A percentile compares a stretch with the other conserved stretches of the same genome.
phyloP scores from a whole-genome alignment of 2,888 invertebrate genomes.

The Peribatodes rhomboidaria region DNA sequence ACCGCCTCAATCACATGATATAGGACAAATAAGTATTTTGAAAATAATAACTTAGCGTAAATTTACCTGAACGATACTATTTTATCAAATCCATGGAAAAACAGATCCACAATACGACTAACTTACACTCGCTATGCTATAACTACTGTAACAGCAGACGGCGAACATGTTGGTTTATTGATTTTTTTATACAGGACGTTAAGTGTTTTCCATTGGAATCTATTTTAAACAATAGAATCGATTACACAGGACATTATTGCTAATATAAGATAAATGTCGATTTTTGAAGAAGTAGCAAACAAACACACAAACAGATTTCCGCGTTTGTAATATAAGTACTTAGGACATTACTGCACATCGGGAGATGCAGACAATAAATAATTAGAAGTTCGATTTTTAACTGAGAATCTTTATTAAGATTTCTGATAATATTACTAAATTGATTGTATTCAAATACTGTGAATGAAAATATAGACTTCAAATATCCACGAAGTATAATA shows the following conservation, averaged over 20 bases:
- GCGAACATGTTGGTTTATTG: slow-evolving; percentile 17
- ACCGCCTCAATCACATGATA: not conserved
- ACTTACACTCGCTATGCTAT: slow-evolving; percentile 19
- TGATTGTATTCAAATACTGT: too few relatives aligned
- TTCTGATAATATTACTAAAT: too few relatives aligned
- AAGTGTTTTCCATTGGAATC: not conserved
- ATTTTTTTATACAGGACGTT: slow-evolving; percentile 29
- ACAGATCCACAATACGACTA: not conserved
- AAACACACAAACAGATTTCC: too few relatives aligned
- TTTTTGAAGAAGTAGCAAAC: too few relatives aligned
- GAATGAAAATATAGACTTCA: too few relatives aligned
- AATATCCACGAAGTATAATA: too few relatives aligned
- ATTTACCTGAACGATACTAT: slow-evolving; percentile 18
- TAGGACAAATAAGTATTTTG: not conserved
- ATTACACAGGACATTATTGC: not conserved
- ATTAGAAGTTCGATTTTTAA: too few relatives aligned
- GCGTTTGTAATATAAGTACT: too few relatives aligned
- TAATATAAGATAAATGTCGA: too few relatives aligned
- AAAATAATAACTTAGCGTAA: not conserved
- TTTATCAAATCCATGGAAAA: not conserved
- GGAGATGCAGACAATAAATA: too few relatives aligned
- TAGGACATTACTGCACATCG: too few relatives aligned
- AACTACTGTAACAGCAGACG: slow-evolving; percentile 2
- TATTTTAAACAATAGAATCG: not conserved
- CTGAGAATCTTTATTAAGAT: too few relatives aligned